Evolutionary conservation across 92 coral and sea anemone genomes (phyloP), one percentile per base, ranked within the genome.

Genomic region (Epizoanthus illoricatus): DNA sequence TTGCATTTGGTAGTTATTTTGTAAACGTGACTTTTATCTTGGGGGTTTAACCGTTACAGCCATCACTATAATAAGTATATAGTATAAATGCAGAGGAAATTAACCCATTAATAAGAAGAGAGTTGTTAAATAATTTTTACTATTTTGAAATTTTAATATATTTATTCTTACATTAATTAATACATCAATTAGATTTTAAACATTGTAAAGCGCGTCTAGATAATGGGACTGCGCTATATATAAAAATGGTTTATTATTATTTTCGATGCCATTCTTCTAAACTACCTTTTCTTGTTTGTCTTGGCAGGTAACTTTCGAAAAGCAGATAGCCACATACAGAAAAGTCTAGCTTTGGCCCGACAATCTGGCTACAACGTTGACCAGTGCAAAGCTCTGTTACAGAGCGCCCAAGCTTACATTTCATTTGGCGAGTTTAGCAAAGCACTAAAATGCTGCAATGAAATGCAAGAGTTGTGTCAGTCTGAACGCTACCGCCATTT

Each of bases 401-500:
- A 3, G 7, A 61, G 81, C 24, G 57, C 65, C 20, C 4, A 61
- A 12, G 81, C 81, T 11, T 76, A 76, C 69, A 3, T 76, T 2
- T 76, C 81, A 0, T 62, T 10, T 8, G 81, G 81, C 52, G 71
- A 76, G 49, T 43, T 76, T 47, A 76, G 59, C 16, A 75, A 58
- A 39, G 54, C 80, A 15, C 65, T 75, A 33, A n/a, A 33, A 1
- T 75, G 68, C 68, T 76, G 81, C 45, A 60, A 61, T 62, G 70
- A 76, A 20, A 76, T 76, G 3, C 28, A 76, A 56, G 57, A 76
- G 45, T 10, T 76, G 28, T 17, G 59, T 40, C 55, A n/a, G 11
- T n/a, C 81, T 60, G 69, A 52, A 17, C 71, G 70, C 56, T 61
- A 60, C 41, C 81, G 70, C 23, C 81, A 76, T 19, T 57, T 76